A percentile compares a stretch with the other conserved stretches of the same genome.
Evolutionary conservation across 53 echinoderm and acorn worm species (phyloP).

Genomic region (Arbacia lixula): DNA sequence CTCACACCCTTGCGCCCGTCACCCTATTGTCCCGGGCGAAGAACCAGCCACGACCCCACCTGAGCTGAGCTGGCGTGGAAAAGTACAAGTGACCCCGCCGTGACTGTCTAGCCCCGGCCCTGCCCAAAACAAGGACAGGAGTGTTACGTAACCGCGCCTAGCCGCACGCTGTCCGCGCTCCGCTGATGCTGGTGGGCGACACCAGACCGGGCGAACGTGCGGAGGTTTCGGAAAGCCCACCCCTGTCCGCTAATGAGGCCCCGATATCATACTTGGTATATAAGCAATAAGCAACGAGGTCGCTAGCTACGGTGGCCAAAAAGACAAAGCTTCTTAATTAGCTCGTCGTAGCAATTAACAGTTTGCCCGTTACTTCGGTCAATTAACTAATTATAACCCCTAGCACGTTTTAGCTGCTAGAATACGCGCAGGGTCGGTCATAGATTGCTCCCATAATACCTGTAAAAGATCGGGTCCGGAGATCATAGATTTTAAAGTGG

Average conservation of each 20-base stretch:
- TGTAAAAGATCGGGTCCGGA: neutral
- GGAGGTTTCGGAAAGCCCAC: too few species aligned
- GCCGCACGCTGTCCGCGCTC: too few species aligned
- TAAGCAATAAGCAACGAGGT: too few species aligned
- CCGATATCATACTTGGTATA: too few species aligned
- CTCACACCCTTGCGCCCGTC: too few species aligned
- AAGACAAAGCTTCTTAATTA: conserved; percentile 32
- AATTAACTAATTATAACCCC: conserved; percentile 50
- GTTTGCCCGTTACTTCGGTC: conserved; percentile 17
- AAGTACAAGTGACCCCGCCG: conserved; percentile 38
- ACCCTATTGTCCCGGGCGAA: neutral
- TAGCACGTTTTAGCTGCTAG: neutral
- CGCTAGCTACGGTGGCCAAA: conserved; percentile 2
- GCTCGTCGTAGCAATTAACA: conserved; percentile 28
- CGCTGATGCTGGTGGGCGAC: too few species aligned
- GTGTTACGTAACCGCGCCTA: conserved; percentile 28
- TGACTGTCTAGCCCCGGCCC: neutral
- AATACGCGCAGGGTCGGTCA: neutral
- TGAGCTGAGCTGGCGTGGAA: conserved; percentile 3
- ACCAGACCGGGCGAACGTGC: too few species aligned
- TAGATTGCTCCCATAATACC: neutral
- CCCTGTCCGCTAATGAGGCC: conserved; percentile 11
- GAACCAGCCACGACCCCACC: neutral
- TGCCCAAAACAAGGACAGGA: conserved; percentile 16
- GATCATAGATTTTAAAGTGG: neutral